A percentile compares a stretch with the other conserved stretches of the same genome.
These are phyloP conservation scores for Coleophora flavipennella DNA, from an alignment of 2,888 invertebrate genomes.

Conservation along the genomic window DNA sequence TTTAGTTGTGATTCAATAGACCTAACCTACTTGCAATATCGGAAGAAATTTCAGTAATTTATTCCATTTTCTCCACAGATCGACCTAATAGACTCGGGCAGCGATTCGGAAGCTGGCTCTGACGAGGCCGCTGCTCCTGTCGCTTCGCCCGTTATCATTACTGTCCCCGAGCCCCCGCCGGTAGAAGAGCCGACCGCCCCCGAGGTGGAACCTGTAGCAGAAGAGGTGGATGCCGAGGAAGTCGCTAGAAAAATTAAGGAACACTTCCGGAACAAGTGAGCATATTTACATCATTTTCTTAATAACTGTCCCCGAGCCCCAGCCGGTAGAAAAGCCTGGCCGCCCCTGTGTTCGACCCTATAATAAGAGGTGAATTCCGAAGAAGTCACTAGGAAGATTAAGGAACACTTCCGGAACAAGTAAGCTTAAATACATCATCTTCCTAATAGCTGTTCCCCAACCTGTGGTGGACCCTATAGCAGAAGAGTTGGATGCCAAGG, in stretches of 20 bases:
- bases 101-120: conserved; percentile 28
- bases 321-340: background rate
- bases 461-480: too few relatives aligned
- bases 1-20: too few relatives aligned
- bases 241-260: conserved; percentile 85
- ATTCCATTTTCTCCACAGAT: conserved; percentile 33
- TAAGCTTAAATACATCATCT: too few relatives aligned
- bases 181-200: conserved; percentile 6
- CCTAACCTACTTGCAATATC: too few relatives aligned
- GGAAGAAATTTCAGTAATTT: too few relatives aligned
- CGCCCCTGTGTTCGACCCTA: conserved; percentile 8
- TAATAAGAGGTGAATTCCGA: too few relatives aligned
- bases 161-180: background rate
- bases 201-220: background rate
- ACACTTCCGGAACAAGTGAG: conserved; percentile 42
- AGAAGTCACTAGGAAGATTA: too few relatives aligned
- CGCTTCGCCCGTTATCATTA: background rate
- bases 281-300: too few relatives aligned
- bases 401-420: background rate
- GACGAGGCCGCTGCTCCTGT: conserved; percentile 15
- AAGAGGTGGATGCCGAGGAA: background rate
- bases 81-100: conserved; percentile 54
- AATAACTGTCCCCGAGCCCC: background rate
- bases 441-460: too few relatives aligned
- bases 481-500: too few relatives aligned